Percentiles rank a stretch among this genome's conserved stretches.
Conservation (phyloP, 2,888 invertebrate species). For the Lepidocyrtinus sp. region DNA sequence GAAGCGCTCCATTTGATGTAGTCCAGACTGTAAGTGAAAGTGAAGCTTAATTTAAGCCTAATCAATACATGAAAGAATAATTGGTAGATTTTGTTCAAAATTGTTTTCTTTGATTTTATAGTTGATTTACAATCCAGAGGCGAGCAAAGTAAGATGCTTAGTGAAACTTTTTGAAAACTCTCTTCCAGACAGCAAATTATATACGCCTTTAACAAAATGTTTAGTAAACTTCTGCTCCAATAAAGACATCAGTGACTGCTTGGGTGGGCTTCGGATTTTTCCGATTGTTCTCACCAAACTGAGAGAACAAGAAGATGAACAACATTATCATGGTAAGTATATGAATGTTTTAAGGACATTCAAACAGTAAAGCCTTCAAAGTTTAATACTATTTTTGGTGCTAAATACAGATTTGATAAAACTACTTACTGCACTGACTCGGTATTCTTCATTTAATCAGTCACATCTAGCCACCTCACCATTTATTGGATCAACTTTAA, state of each 20-base stretch:
- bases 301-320: neutral
- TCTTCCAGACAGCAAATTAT: constrained; percentile 37
- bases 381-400: neutral
- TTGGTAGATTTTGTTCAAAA: neutral
- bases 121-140: constrained; percentile 44
- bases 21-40: constrained; percentile 35
- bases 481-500: constrained; percentile 52
- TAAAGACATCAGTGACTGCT: constrained; percentile 39
- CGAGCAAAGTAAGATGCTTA: constrained; percentile 30
- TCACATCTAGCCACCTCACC: constrained; percentile 45
- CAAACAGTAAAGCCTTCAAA: too few relatives aligned
- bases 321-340: constrained; percentile 26
- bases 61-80: neutral
- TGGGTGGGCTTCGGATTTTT: constrained; percentile 45
- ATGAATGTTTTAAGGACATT: neutral
- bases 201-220: constrained; percentile 49
- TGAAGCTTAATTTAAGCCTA: neutral
- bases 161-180: constrained; percentile 44
- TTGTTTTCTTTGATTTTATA: neutral
- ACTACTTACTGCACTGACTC: constrained; percentile 43
- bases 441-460: constrained; percentile 53
- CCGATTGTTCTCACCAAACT: constrained; percentile 41
- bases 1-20: constrained; percentile 33
- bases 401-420: constrained; percentile 40
- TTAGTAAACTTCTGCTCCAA: constrained; percentile 51